Evolutionary conservation across 2,888 invertebrate genomes (phyloP), one percentile per base, ranked within the genome.

Genomic region (Caenorhabditis plicata): DNA sequence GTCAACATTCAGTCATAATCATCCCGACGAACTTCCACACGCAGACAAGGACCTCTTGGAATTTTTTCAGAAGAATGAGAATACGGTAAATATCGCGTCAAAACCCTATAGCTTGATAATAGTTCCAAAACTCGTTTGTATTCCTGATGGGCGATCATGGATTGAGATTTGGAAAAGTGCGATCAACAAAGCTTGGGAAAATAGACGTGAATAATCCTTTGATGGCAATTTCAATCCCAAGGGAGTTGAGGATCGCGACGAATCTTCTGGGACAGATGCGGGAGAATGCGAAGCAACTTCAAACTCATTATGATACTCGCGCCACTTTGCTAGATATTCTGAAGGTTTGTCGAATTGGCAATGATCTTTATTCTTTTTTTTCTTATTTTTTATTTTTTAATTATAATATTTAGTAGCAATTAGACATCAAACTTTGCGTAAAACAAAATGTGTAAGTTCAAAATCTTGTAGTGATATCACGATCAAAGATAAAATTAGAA

Each of bases 71-170:
- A 31, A 64, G 11, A 54, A 71, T 35, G 38, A 62, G 11, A 58
- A 58, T 38, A 33, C 42, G 42, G 65, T 55, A 29, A 20, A 22
- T 2, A n/a, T n/a, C n/a, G 31, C n/a, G 27, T n/a, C 17, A 31
- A 22, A 36, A 19, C 45, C 22, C 9, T n/a, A n/a, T n/a, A 29
- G 17, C 13, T 25, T 13, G 33, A 58, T 4, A 33, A 40, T 17
- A 72, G 64, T 42, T 73, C 3, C 60, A 69, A 15, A 68, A 71
- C 26, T 60, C 68, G 5, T 73, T 68, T 46, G 55, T 71, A 0
- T 57, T 71, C 39, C 27, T 73, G n/a, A 63, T 71, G 43, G 73
- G 68, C 4, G 73, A 73, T 39, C 73, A 73, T 40, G 71, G 73
- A 8, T 40, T 68, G 9, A 48, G 73, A 22, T 71, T 70, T 31